Base-by-base conservation (phyloP, 2,797 vertebrate genomes). In the Sebastes steindachneri region DNA sequence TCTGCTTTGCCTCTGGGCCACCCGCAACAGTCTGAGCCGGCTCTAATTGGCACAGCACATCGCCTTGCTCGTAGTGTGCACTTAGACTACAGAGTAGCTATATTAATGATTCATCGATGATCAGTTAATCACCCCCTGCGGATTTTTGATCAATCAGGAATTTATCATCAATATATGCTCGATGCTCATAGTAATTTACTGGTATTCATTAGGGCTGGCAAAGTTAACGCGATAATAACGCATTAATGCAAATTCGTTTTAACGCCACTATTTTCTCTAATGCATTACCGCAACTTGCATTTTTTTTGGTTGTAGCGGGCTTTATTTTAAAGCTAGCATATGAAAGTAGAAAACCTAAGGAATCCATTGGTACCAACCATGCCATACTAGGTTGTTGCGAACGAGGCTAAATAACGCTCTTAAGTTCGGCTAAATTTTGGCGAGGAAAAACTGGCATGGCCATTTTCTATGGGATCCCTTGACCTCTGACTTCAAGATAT, bases 31-130 rank as follows among this genome's bases (percentile, higher is more conserved):
- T 77, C 87, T 89, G 84, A 88, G 89, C 55, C 80, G 57, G 68
- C 86, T 92, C 85, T 94, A 94, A 95, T 94, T 94, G 94, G 91
- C 84, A 80, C 86, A 81, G 80, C 77, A 81, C 77, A 82, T 81
- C 59, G 63, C 76, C 78, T 58, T 66, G 48, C 89, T 73, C 79
- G 63, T 74, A 78, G 31, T 51, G 79, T 79, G 84, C 79, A 82
- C 68, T 58, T 59, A 64, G 67, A 79, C 78, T 64, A 51, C 53
- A 75, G 26, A 80, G 48, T 12, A 29, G 45, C 57, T 70, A 21
- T 66, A 67, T 70, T 77, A 77, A 72, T 83, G 59, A 85, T 68
- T 85, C 41, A 87, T 57, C 11, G n/a, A 81, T 70, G 64, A 82
- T 57, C 75, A 58, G 45, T 78, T 85, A 71, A 84, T 87, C 68